These are phyloP conservation scores for Choristoneura fumiferana DNA, from an alignment of 1,140 invertebrate genomes.

Conservation along the genomic window DNA sequence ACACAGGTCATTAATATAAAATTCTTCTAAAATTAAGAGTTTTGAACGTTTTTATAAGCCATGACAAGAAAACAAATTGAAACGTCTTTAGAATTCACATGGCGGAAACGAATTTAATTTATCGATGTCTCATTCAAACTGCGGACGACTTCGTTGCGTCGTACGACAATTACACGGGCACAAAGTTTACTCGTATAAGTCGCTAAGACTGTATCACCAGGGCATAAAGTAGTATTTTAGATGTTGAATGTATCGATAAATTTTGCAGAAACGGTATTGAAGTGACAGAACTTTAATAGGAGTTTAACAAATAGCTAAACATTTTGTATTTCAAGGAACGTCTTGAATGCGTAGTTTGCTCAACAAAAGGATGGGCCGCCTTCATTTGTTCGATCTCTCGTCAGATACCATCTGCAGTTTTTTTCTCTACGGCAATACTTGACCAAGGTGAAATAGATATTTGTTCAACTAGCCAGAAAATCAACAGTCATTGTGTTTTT, in stretches of 20 bases:
- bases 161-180: constrained; percentile 62
- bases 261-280: constrained; percentile 43
- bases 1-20: constrained; percentile 41
- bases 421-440: constrained; percentile 57
- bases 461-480: constrained; percentile 77
- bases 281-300: constrained; percentile 71
- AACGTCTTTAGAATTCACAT: constrained; percentile 68
- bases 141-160: constrained; percentile 55
- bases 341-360: constrained; percentile 63
- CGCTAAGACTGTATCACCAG: constrained; percentile 14
- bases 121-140: constrained; percentile 71
- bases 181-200: constrained; percentile 31
- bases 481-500: constrained; percentile 64
- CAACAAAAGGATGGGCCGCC: constrained; percentile 61
- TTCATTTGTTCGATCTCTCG: constrained; percentile 52
- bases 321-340: constrained; percentile 74
- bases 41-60: constrained; percentile 44
- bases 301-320: constrained; percentile 76
- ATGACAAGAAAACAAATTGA: constrained; percentile 70
- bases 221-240: constrained; percentile 30
- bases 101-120: constrained; percentile 76
- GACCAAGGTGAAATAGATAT: constrained; percentile 65
- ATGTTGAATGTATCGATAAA: background rate
- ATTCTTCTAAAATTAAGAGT: constrained; percentile 33
- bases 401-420: constrained; percentile 67